Evolutionary conservation across 2,113 vertebrate species (phyloP).

Genomic region (Xiphophorus hellerii): DNA sequence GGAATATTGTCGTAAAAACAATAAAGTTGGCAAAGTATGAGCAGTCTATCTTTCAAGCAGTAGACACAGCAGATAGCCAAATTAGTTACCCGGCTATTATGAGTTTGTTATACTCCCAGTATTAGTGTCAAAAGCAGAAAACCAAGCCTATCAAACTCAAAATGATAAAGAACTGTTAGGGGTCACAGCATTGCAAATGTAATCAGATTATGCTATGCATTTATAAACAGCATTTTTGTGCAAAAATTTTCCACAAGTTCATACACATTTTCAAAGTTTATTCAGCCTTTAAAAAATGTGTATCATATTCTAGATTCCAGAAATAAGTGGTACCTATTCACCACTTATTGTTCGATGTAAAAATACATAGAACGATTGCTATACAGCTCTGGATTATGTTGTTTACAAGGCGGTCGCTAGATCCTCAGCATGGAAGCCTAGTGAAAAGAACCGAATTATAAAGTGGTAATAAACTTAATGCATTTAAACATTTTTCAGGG

Average conservation of each 20-base stretch:
- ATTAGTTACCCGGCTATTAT: not conserved
- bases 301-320: slow-evolving; percentile 27
- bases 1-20: no score
- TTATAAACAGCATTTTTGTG: not conserved
- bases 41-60: not conserved
- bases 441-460: slow-evolving; percentile 43
- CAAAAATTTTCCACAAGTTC: not conserved
- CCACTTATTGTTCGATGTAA: not conserved
- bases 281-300: not conserved
- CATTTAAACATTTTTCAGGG: slow-evolving; percentile 42
- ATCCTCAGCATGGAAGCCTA: slow-evolving; percentile 36
- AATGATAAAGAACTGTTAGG: not conserved
- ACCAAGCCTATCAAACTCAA: not conserved
- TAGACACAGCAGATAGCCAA: not conserved
- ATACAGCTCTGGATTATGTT: slow-evolving; percentile 38
- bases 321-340: slow-evolving; percentile 20
- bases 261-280: not conserved
- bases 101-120: not conserved
- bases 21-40: no score
- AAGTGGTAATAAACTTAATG: slow-evolving; percentile 58
- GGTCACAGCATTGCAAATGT: not conserved
- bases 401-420: slow-evolving; percentile 17
- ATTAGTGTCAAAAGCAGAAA: not conserved
- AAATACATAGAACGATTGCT: slow-evolving; percentile 33
- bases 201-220: not conserved